Evolutionary conservation across 2,113 vertebrate genomes (phyloP), one percentile per base, ranked within the genome.

Genomic region (Myiopsitta monachus): DNA sequence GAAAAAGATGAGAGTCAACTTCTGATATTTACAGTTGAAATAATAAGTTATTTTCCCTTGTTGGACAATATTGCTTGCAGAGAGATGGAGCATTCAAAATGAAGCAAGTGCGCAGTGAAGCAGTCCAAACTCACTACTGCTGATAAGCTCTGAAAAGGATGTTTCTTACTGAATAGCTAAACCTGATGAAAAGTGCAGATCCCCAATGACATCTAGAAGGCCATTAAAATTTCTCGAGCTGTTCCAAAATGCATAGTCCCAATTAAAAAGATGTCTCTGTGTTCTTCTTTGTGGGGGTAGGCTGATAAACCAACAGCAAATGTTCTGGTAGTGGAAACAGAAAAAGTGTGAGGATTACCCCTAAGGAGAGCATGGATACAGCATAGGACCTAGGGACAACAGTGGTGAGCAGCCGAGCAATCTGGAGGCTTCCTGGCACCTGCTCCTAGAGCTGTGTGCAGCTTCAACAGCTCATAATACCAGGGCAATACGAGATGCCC

Each of bases 161-260:
- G 78, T 52, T 96, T 92, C 96, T 87, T 87, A 67, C 83, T 96
- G 96, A 95, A 94, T 55, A 94, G 78, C 92, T 97, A 92, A 96
- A 97, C 74, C 91, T 90, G 87, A 96, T 94, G 95, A 97, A 97
- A 97, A 87, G 54, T 92, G 69, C 22, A 18, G 78, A 66, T 97
- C 91, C 96, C 96, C 59, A 96, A 85, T 14, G 94, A 94, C 91
- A 96, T 89, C 95, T 93, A 92, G 81, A 91, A 95, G 81, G 76
- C 83, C 96, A 98, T 97, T 97, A 97, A 97, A 97, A 97, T 96
- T 90, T 96, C 94, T 94, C 70, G 93, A 98, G 96, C 94, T 92
- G 67, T 61, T 97, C 85, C 63, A 17, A 94, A 97, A 94, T 90
- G 74, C 64, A 73, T 76, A 96, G 94, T 67, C 67, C 88, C 72